A percentile compares a stretch with the other conserved stretches of the same genome.
Evolutionary conservation across 2,888 invertebrate species (phyloP).

Genomic region (Papilio demoleus): DNA sequence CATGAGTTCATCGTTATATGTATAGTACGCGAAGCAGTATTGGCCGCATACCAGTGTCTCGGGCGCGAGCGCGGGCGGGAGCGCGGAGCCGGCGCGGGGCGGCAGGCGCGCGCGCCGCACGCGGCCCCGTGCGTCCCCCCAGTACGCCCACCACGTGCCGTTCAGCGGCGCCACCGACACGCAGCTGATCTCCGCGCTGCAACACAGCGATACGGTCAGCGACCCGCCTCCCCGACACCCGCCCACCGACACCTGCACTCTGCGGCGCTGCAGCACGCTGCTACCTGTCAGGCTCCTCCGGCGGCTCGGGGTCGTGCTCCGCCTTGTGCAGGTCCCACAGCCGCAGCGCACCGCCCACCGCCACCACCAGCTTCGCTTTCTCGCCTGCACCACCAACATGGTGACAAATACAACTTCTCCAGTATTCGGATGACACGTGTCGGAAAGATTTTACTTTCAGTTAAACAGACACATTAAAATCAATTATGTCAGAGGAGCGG

Average conservation of each 20-base stretch:
- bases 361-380: constrained; percentile 86
- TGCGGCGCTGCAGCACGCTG: not conserved
- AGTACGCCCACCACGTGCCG: constrained; percentile 68
- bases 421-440: too few relatives aligned
- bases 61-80: constrained; percentile 42
- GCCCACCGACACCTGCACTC: too few relatives aligned
- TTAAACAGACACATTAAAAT: too few relatives aligned
- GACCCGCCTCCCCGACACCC: not conserved
- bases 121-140: constrained; percentile 60
- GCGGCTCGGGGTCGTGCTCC: constrained; percentile 52
- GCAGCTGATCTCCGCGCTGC: constrained; percentile 56
- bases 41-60: constrained; percentile 43
- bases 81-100: constrained; percentile 47
- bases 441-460: too few relatives aligned
- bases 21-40: not conserved
- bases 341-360: constrained; percentile 84
- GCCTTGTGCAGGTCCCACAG: constrained; percentile 85
- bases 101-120: constrained; percentile 49
- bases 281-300: constrained; percentile 41
- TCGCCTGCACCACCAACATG: constrained; percentile 63
- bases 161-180: constrained; percentile 56
- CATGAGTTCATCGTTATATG: too few relatives aligned
- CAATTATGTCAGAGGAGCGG: not conserved
- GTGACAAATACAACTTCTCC: not conserved
- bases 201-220: not conserved